Base-by-base conservation (phyloP, 2,797 vertebrate genomes). In the Oreochromis mossambicus region DNA sequence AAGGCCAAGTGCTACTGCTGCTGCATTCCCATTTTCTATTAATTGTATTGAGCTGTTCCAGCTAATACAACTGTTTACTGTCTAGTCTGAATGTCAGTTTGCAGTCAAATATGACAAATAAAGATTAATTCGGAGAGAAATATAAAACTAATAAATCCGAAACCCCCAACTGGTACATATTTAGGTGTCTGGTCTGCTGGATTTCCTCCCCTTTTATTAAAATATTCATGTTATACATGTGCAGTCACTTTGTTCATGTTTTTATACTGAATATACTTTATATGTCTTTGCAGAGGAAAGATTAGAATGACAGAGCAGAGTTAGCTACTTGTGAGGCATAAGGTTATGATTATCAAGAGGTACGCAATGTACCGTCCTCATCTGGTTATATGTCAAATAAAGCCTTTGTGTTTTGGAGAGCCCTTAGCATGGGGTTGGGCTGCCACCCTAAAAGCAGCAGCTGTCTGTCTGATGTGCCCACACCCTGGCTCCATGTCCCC, bases 381-480 rank as follows among this genome's bases (percentile, higher is more conserved):
- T 48, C 19, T 68, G 21, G 48, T 83, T 46, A 68, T 48, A 36
- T 1, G 4, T 61, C 1, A 12, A 80, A 19, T 80, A 43, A 48
- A 54, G 54, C 75, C 29, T 75, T 58, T 83, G 36, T 58, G 43
- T 78, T 29, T 73, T 38, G 8, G 17, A 56, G 43, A 32, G 76
- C 13, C 32, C n/a, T 32, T 13, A 8, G 34, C 9, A 17, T 38
- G 41, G 21, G 63, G 24, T 24, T 32, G 8, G 66, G 77, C 51
- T 79, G 87, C 87, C 82, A 75, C 26, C 41, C 75, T 32, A 41
- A 56, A 77, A 56, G 52, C 87, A 80, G 58, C 92, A 94, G 92
- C 91, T 93, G 94, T 86, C 80, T 58, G 83, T 92, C 86, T 90
- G 89, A 75, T 36, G 84, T 83, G 80, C 79, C 78, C 75, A 43